Percentiles rank a stretch among this genome's conserved stretches.
phyloP scores from a whole-genome alignment of 2,113 vertebrate species.

The Ranitomeya imitator region DNA sequence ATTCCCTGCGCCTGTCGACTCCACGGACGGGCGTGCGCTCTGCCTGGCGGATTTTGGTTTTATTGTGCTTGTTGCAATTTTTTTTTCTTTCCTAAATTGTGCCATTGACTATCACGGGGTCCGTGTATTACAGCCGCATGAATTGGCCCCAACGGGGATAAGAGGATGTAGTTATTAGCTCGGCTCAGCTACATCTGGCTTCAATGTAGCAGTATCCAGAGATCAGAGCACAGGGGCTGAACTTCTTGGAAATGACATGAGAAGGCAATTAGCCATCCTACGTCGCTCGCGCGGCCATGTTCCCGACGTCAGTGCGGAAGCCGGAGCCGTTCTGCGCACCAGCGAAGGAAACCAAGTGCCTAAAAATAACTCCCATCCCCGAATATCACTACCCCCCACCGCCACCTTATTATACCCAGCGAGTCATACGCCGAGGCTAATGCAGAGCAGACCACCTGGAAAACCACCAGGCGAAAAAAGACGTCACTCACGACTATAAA shows the following conservation, averaged over 20 bases:
- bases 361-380: constrained; percentile 52
- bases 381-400: not conserved
- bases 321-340: constrained; percentile 48
- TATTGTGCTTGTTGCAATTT: too few relatives aligned
- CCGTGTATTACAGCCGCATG: too few relatives aligned
- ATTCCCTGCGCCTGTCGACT: too few relatives aligned
- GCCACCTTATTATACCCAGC: not conserved
- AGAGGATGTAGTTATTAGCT: not conserved
- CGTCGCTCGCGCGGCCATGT: not conserved
- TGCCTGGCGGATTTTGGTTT: too few relatives aligned
- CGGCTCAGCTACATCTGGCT: not conserved
- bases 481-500: constrained; percentile 19
- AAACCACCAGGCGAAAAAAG: not conserved
- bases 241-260: not conserved
- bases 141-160: too few relatives aligned
- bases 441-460: not conserved
- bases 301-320: not conserved
- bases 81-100: too few relatives aligned
- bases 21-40: too few relatives aligned
- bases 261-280: not conserved
- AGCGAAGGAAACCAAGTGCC: constrained; percentile 48
- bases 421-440: not conserved
- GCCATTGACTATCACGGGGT: too few relatives aligned
- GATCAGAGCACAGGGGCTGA: not conserved
- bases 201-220: not conserved